Evolutionary conservation across 2,113 vertebrate species (phyloP).

Genomic region (Anser brachyrhynchus): DNA sequence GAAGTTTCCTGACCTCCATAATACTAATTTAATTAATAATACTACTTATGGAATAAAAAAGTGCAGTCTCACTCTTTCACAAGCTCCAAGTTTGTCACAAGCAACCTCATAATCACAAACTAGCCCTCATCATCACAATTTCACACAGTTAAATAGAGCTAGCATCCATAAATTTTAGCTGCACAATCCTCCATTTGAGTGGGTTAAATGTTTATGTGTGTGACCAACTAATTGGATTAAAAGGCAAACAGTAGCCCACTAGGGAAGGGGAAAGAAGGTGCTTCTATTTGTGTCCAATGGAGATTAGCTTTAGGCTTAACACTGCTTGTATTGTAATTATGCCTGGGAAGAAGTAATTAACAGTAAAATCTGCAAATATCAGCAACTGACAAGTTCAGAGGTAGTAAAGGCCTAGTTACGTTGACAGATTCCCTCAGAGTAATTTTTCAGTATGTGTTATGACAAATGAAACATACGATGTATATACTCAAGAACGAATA

Average conservation of each 20-base stretch:
- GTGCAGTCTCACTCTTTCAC: neutral
- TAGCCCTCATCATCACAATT: neutral
- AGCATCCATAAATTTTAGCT: neutral
- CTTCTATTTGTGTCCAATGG: neutral
- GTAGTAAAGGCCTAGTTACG: neutral
- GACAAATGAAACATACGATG: neutral
- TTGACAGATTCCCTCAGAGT: neutral
- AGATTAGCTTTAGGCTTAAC: neutral
- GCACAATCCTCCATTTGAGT: neutral
- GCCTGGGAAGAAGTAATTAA: neutral
- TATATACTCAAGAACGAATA: neutral
- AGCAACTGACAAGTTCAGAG: neutral
- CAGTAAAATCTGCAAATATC: neutral
- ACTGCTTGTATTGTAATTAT: neutral
- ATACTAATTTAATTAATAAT: neutral
- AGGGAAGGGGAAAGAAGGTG: neutral
- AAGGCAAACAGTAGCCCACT: neutral
- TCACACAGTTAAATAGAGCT: neutral
- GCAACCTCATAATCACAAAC: neutral
- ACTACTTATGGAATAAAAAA: neutral
- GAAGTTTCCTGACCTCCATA: neutral
- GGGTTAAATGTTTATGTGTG: neutral
- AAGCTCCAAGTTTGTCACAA: neutral
- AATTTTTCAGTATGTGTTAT: neutral
- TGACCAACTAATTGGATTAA: neutral